Base-by-base conservation (phyloP, 1,140 invertebrate species). In the Cherax quadricarinatus region DNA sequence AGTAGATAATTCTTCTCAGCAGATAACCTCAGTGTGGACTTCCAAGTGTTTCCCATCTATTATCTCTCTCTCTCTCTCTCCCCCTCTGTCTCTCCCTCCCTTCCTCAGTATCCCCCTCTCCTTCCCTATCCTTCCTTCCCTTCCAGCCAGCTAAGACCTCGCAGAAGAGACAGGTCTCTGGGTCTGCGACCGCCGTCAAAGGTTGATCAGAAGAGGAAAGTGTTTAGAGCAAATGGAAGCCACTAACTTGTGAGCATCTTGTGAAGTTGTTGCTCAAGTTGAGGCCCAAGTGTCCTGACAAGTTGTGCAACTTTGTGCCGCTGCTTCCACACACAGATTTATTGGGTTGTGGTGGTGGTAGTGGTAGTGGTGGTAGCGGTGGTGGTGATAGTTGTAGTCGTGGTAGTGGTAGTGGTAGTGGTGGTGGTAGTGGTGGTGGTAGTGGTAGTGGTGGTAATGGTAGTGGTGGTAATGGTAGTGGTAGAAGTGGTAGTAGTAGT, bases 161-260 rank as follows among this genome's bases (percentile, higher is more conserved):
- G 53, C 53, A 57, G 18, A 9, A 66, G 18, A 5, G 62, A 18
- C 62, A 66, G 14, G 53, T 66, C 62, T 21, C 62, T 21, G 18
- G 62, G 62, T 16, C 62, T 21, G 12, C 10, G 62, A 66, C 62
- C 16, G 62, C 62, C 10, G 62, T 16, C 62, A 66, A 66, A 66
- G 62, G 14, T 66, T 16, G 62, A 66, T 18, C 62, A 66, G 62
- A 14, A 66, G 62, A 66, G 10, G 62, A 30, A 30, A 75, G 3
- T 75, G 70, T 75, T 75, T 75, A 24, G 70, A 75, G 70, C 70
- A 24, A 75, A 75, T 75, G n/a, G 21, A 7, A n/a, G 70, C 70
- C n/a, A 75, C 70, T 24, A 75, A 75, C 70, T 75, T 75, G 6
- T 75, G 70, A 75, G n/a, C n/a, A 75, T 6, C 70, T 75, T 75